Percentiles rank a stretch among this genome's conserved stretches.
phyloP scores from a whole-genome alignment of 2,113 vertebrate species.

The Gila orcuttii region DNA sequence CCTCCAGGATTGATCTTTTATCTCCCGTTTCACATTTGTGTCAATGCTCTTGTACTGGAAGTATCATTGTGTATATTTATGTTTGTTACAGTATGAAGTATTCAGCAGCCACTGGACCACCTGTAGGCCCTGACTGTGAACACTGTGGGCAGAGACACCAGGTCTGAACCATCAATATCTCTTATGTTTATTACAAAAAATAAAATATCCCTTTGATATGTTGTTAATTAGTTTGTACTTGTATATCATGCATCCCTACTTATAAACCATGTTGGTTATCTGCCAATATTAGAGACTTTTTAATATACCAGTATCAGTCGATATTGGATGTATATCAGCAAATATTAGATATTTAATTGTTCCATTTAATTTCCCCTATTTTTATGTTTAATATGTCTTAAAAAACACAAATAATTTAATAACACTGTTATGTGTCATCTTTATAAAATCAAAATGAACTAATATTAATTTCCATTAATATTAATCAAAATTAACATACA shows the following conservation, averaged over 20 bases:
- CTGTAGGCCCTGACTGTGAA: constrained; percentile 79
- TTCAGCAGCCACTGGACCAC: constrained; percentile 84
- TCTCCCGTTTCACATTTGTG: background rate
- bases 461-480: background rate
- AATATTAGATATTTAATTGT: background rate
- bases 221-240: background rate
- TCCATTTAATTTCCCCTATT: background rate
- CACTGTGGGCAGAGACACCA: constrained; percentile 89
- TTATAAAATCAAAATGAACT: background rate
- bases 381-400: background rate
- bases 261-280: background rate
- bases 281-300: background rate
- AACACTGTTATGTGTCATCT: background rate
- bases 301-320: background rate
- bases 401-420: background rate
- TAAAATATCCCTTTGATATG: background rate
- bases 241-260: background rate
- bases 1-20: background rate
- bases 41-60: background rate
- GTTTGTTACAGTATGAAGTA: constrained; percentile 82
- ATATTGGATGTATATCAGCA: background rate
- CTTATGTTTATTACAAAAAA: background rate
- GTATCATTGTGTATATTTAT: constrained; percentile 15
- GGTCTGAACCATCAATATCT: constrained; percentile 64
- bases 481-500: too few species aligned